Base-by-base conservation (phyloP, 2,797 vertebrate species). In the Lutra lutra region DNA sequence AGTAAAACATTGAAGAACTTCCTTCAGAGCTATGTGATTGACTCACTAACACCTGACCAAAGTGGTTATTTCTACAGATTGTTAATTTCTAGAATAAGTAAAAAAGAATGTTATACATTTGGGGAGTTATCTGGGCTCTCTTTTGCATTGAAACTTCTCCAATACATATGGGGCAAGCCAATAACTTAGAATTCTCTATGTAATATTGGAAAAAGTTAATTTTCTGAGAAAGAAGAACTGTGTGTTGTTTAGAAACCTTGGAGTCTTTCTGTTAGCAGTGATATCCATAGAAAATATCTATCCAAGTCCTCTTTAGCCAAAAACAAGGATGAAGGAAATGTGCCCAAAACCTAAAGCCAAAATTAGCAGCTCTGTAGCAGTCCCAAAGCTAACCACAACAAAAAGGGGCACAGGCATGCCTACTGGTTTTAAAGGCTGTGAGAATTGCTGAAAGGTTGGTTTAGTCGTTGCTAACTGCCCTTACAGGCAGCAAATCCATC, bases 401-500 rank as follows among this genome's bases (percentile, higher is more conserved):
- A 84, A 84, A 88, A 46, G 56, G 3, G 10, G 21, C 54, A 35
- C n/a, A 62, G 38, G 92, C 12, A 77, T 3, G 62, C 66, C 40
- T 2, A 18, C 3, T 0, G 12, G 32, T 51, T 87, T 38, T 46
- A n/a, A 73, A 21, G 43, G 35, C 29, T 9, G 15, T 20, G 48
- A 46, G 4, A 35, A 93, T 85, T 94, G 88, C 85, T 29, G 48
- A 96, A 91, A 86, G 54, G 48, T 94, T 89, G 51, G 58, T 68
- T 97, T 43, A 48, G 7, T 20, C 1, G 17, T 15, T 29, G 48
- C 40, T 54, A 32, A 46, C 1, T 21, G 43, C 93, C 92, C 98
- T 98, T 98, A 98, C 97, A 98, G 98, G 80, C 0, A 95, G 38
- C 43, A 83, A 43, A 73, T 84, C 97, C 79, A 68, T 98, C 97